phyloP scores from a whole-genome alignment of 2,113 vertebrate species.

The Centropus bengalensis region DNA sequence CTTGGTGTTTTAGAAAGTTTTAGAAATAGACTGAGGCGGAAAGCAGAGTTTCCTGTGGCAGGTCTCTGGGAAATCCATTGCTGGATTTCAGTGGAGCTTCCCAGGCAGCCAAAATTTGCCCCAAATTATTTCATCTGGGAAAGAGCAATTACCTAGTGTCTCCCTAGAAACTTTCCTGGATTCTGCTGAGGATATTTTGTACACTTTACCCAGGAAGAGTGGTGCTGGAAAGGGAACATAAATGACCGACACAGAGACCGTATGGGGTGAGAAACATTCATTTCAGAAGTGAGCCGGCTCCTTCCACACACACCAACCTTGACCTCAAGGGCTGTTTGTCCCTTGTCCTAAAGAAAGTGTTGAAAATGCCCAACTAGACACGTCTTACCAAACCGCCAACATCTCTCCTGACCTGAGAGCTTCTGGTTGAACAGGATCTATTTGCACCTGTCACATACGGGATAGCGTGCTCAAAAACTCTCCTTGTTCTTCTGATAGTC shows the following conservation, averaged over 20 bases:
- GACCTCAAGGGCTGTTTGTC: background rate
- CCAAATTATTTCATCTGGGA: fast-evolving
- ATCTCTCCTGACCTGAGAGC: background rate
- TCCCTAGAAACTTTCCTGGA: background rate
- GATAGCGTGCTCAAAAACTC: fast-evolving
- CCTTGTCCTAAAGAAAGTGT: background rate
- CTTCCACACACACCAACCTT: background rate
- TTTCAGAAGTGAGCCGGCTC: background rate
- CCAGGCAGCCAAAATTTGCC: background rate
- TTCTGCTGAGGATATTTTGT: background rate
- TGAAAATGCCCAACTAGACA: background rate
- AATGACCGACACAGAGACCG: fast-evolving
- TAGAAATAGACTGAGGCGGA: background rate
- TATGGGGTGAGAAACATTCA: background rate
- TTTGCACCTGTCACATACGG: background rate
- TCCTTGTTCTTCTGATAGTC: fast-evolving
- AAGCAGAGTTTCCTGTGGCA: background rate
- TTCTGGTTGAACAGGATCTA: background rate
- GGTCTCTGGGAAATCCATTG: background rate
- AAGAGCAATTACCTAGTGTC: background rate
- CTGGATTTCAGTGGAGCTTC: background rate
- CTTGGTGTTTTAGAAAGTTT: background rate
- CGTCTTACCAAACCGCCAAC: background rate
- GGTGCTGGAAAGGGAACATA: background rate
- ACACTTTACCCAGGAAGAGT: background rate